These are phyloP conservation scores for Melitaea athalia DNA, from an alignment of 2,888 invertebrate species.

Conservation along the genomic window DNA sequence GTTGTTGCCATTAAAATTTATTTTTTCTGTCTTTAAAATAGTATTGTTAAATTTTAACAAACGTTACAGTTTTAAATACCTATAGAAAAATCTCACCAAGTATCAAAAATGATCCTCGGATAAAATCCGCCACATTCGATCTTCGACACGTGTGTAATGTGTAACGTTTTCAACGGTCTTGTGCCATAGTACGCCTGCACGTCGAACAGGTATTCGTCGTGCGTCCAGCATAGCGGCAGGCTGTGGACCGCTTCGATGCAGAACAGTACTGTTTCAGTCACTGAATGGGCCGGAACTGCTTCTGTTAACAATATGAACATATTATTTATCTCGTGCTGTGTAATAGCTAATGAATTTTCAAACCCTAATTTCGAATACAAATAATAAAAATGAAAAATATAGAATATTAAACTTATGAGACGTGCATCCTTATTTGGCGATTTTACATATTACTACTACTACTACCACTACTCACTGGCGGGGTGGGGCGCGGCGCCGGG, in stretches of 20 bases:
- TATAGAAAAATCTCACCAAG: slow-evolving; percentile 83
- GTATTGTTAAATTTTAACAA: no score
- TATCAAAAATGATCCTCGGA: slow-evolving; percentile 92
- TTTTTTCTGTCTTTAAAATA: no score
- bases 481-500: no score
- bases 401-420: no score
- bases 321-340: no score
- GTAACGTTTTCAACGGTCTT: slow-evolving; percentile 86
- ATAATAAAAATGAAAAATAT: neutral
- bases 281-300: slow-evolving; percentile 85
- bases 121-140: slow-evolving; percentile 88
- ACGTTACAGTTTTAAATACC: no score
- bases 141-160: slow-evolving; percentile 87
- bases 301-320: slow-evolving; percentile 71
- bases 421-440: no score
- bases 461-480: no score
- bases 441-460: no score
- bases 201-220: slow-evolving; percentile 92
- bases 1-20: no score
- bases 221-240: slow-evolving; percentile 88
- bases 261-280: slow-evolving; percentile 89
- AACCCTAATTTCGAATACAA: neutral
- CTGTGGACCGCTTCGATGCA: slow-evolving; percentile 92
- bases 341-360: no score
- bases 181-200: slow-evolving; percentile 96